Evolutionary conservation across 2,888 invertebrate species (phyloP).

Genomic region (Caenorhabditis becei): DNA sequence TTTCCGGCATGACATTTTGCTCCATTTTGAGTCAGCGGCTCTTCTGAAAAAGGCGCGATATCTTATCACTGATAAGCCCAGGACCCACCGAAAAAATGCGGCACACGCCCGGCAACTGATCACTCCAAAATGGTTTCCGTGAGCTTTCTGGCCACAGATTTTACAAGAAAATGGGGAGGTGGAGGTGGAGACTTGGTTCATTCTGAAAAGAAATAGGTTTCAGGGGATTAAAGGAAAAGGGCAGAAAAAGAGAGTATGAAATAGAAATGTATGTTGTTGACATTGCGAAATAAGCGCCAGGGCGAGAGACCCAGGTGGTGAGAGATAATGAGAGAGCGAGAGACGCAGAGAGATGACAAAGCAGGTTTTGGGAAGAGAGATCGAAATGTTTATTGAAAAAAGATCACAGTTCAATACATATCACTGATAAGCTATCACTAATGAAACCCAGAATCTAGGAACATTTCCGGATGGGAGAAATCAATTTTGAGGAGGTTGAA

Average conservation of each 20-base stretch:
- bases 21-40: conserved; percentile 36
- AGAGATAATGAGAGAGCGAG: not conserved
- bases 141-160: conserved; percentile 33
- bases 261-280: not conserved
- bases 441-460: conserved; percentile 39
- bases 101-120: conserved; percentile 61
- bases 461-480: conserved; percentile 51
- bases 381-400: not conserved
- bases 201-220: no score
- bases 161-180: conserved; percentile 15
- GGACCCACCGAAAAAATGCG: conserved; percentile 47
- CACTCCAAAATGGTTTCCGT: conserved; percentile 62
- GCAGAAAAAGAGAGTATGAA: not conserved
- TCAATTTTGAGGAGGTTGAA: conserved; percentile 67
- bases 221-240: no score
- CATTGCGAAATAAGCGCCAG: conserved; percentile 6
- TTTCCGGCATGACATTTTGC: conserved; percentile 32
- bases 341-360: not conserved
- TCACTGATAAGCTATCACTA: conserved; percentile 11
- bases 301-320: not conserved
- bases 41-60: conserved; percentile 26
- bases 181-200: conserved; percentile 15
- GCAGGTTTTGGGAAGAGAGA: not conserved
- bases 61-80: no score
- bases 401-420: not conserved